These are phyloP conservation scores for Volucella bombylans DNA, from an alignment of 2,888 invertebrate genomes.

Conservation along the genomic window DNA sequence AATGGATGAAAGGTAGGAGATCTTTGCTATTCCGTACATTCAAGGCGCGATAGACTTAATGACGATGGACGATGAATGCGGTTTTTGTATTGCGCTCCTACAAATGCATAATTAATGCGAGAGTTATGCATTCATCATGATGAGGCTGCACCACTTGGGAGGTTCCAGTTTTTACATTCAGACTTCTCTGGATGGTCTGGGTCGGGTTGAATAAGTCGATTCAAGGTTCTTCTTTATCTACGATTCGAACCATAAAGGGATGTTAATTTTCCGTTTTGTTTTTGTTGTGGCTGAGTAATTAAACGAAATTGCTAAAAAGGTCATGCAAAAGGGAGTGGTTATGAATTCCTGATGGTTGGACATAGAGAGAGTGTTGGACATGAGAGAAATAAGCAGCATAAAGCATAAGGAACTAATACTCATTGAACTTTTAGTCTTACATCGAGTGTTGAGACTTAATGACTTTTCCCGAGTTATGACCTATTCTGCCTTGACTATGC, in stretches of 20 bases:
- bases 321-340: constrained; percentile 15
- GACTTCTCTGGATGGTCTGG: constrained; percentile 23
- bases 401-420: no score
- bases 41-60: constrained; percentile 28
- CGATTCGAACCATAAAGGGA: constrained; percentile 21
- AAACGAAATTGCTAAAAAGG: constrained; percentile 31
- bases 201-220: constrained; percentile 19
- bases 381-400: no score
- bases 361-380: no score
- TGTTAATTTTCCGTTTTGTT: neutral
- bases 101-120: constrained; percentile 59
- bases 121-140: constrained; percentile 58
- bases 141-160: constrained; percentile 62
- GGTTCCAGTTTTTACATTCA: constrained; percentile 39
- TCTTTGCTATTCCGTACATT: neutral
- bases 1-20: constrained; percentile 20
- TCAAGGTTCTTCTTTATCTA: constrained; percentile 22
- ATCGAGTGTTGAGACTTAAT: no score
- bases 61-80: constrained; percentile 44
- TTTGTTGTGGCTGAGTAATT: constrained; percentile 22
- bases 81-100: constrained; percentile 33
- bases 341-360: neutral
- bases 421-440: no score
- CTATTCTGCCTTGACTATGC: no score
- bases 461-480: no score